phyloP scores from a whole-genome alignment of 2,113 vertebrate species.

The Castor canadensis region DNA sequence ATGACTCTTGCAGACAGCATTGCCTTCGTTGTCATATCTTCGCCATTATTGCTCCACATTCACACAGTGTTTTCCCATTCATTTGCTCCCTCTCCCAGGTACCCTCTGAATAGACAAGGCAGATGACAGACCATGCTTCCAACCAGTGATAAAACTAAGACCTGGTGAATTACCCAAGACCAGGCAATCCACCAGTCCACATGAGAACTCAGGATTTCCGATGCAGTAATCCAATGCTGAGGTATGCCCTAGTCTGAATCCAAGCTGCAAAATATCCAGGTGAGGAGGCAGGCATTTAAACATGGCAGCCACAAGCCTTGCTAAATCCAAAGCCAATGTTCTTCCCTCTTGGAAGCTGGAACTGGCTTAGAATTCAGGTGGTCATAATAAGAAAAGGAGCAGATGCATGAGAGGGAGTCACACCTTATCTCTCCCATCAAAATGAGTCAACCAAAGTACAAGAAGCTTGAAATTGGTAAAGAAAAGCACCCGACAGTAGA shows the following conservation, averaged over 20 bases:
- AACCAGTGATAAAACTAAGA: background rate
- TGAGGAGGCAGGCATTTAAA: background rate
- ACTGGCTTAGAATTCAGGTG: background rate
- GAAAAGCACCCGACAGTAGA: background rate
- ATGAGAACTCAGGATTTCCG: background rate
- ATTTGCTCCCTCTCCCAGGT: background rate
- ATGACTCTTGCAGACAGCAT: fast-evolving
- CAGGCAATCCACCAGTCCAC: background rate
- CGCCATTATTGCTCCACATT: too few relatives aligned
- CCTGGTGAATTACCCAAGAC: background rate
- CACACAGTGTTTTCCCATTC: too few relatives aligned
- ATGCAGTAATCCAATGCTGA: fast-evolving
- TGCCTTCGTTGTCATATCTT: too few relatives aligned
- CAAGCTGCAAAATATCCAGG: background rate
- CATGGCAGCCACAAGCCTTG: fast-evolving
- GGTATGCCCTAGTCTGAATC: background rate
- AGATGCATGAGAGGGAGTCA: background rate
- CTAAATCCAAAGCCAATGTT: background rate
- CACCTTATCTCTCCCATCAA: background rate
- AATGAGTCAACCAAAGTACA: background rate
- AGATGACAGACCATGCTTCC: background rate
- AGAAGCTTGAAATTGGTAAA: background rate
- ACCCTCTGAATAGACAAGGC: fast-evolving
- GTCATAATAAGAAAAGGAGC: background rate
- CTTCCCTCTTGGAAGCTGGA: background rate